phyloP scores from a whole-genome alignment of 2,797 vertebrate species.

The Sorex maritimensis region DNA sequence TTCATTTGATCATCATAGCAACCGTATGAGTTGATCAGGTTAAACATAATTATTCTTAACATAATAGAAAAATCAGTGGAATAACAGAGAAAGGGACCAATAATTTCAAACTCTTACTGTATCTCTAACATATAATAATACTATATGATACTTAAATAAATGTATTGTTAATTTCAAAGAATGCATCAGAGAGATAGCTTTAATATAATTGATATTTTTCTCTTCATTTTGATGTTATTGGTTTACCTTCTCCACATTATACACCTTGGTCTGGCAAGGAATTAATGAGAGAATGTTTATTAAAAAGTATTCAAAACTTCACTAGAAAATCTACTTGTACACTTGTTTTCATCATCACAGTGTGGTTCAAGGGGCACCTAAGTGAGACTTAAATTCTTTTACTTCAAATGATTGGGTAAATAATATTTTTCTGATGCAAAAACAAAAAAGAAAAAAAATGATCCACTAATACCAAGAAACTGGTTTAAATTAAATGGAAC shows the following conservation, averaged over 20 bases:
- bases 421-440: slow-evolving; percentile 70
- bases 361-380: slow-evolving; percentile 29
- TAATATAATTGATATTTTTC: slow-evolving; percentile 24
- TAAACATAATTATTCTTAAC: background rate
- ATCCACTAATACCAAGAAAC: slow-evolving; percentile 53
- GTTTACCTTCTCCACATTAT: background rate
- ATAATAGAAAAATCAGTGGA: background rate
- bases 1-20: slow-evolving; percentile 18
- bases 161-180: background rate
- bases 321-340: slow-evolving; percentile 3
- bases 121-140: background rate
- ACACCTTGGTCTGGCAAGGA: background rate
- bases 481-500: slow-evolving; percentile 69
- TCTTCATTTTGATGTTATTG: slow-evolving; percentile 42
- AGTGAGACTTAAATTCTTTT: slow-evolving; percentile 18
- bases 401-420: slow-evolving; percentile 46
- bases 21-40: background rate
- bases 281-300: slow-evolving; percentile 67
- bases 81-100: background rate
- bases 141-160: background rate
- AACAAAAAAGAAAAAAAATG: background rate
- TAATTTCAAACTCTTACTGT: background rate
- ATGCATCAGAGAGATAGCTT: background rate
- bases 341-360: slow-evolving; percentile 69
- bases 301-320: slow-evolving; percentile 63